Evolutionary conservation across 1,140 invertebrate genomes (phyloP), one percentile per base, ranked within the genome.

Genomic region (Probaryconus sp.): DNA sequence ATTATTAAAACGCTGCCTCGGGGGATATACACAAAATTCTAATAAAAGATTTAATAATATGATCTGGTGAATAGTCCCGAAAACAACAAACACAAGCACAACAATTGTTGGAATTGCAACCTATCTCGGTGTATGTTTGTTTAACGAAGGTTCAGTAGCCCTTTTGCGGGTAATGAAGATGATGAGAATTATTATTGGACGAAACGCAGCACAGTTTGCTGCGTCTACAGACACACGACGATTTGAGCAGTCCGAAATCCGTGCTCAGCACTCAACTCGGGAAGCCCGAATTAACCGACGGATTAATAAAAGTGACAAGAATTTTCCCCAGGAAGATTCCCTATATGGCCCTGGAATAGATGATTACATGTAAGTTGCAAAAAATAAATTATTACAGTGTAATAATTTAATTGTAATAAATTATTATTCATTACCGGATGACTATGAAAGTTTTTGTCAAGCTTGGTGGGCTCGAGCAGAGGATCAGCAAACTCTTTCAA

Each of bases 21-120:
- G 10, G 2, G 33, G 33, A 14, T 37, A 13, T 40, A 40, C 37
- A 10, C 85, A 87, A 47, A 47, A 47, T 13, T 10, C 3, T 5
- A 31, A 31, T 10, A n/a, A 31, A 31, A 24, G 21, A 4, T 24
- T 24, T 11, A 30, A 47, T 17, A 10, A 26, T 26, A 9, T 47
- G 26, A 47, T 53, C 17, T 53, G 31, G 31, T 10, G 24, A 10
- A 31, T 56, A 5, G 20, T 20, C 1, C 53, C 53, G 20, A 56
- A 43, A 33, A 24, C 5, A 0, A 18, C 13, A 1, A 16, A 26
- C 10, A 28, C 0, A 30, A 9, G 30, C 16, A 3, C 11, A 18
- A 33, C 33, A 45, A 67, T 40, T 11, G 21, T 67, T 9, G 26
- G 45, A 10, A 56, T 58, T 5, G 63, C 63, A 18, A 51, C 50